Base-by-base conservation (phyloP, 92 coral and sea anemone species). In the Parazoanthus swiftii region DNA sequence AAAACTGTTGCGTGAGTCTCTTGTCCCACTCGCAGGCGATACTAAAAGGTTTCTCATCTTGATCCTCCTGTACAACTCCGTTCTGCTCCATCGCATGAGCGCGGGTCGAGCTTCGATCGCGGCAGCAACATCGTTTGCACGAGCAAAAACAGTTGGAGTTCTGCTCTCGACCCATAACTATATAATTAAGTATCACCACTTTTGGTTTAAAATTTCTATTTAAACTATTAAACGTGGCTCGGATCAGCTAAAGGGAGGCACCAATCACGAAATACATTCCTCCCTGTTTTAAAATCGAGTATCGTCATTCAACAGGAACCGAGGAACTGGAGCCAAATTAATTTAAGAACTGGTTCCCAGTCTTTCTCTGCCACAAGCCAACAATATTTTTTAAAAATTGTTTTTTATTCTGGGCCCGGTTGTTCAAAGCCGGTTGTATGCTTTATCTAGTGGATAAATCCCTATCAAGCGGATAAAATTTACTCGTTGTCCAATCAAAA, bases 21-120 rank as follows among this genome's bases (percentile, higher is more conserved):
- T 91, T 89, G 74, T 93, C 98, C 98, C 98, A 94, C 68, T 94
- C 98, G 51, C 98, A 94, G 10, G 91, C 74, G 13, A 94, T 88
- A 42, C 92, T 89, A 59, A 94, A 94, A 7, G 93, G 98, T 58
- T 94, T 94, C n/a, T 80, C 67, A 9, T 90, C 93, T 21, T 80
- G 67, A 9, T 89, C 81, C 8, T 84, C 87, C 43, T 71, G 78
- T 3, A 71, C 79, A 68, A 84, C 50, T 44, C 87, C 87, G 65
- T 84, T 84, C 35, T 84, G 66, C 29, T 84, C 87, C 66, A 71
- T 25, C 33, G 68, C 77, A 71, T 36, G 79, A 84, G 42, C 38
- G 59, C 63, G 78, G 39, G 29, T 25, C 10, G 63, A 70, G 23
- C 10, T 44, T 33, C 29, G n/a, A 70, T 84, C 79, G 21, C 67